Percentiles rank a stretch among this genome's conserved stretches.
phyloP scores from a whole-genome alignment of 2,113 vertebrate genomes.

The Probosciger aterrimus region DNA sequence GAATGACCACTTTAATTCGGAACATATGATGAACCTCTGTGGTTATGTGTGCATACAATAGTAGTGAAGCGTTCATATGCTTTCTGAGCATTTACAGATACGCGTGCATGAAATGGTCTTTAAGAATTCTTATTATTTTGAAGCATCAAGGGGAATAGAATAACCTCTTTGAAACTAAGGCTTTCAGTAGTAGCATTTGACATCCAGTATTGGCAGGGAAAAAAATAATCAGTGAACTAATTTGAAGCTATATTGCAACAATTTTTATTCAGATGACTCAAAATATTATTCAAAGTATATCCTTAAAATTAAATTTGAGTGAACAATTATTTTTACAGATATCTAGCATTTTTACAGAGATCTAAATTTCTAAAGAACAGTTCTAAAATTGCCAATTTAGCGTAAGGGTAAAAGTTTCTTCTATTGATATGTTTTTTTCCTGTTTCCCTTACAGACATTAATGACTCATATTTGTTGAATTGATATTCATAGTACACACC shows the following conservation, averaged over 20 bases:
- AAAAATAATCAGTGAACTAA: not conserved
- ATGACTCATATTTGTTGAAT: conserved; percentile 16
- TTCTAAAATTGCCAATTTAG: not conserved
- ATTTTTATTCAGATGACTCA: not conserved
- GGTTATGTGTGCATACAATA: not conserved
- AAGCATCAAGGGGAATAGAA: not conserved
- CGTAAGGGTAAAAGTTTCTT: not conserved
- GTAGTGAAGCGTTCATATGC: not conserved
- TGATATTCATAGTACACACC: conserved; percentile 15
- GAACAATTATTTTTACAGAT: not conserved
- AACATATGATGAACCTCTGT: not conserved
- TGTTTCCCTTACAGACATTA: not conserved
- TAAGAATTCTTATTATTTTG: not conserved
- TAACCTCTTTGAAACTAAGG: not conserved
- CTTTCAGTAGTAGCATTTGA: not conserved
- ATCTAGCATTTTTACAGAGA: not conserved
- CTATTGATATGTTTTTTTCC: not conserved
- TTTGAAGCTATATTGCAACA: not conserved
- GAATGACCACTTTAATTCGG: not conserved
- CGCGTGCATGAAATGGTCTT: not conserved
- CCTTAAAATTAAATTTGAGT: not conserved
- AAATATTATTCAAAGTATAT: not conserved
- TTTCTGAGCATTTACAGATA: not conserved
- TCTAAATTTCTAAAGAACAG: not conserved
- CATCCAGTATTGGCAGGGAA: not conserved